Percentiles rank a stretch among this genome's conserved stretches.
These are phyloP conservation scores for Bufo gargarizans DNA, from an alignment of 2,113 vertebrate species.

Conservation along the genomic window DNA sequence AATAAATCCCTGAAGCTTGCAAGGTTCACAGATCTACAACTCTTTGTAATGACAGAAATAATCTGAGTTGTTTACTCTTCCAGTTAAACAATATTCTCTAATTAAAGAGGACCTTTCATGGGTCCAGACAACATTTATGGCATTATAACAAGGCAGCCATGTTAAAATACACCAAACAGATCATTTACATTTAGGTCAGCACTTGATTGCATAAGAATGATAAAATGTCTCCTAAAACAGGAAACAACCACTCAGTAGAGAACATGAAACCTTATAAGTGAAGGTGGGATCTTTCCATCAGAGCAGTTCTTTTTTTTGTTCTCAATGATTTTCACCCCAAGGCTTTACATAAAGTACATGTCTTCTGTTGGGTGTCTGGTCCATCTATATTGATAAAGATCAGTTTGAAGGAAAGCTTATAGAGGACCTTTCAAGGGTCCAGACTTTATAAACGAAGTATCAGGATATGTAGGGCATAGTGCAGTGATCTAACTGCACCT, in stretches of 20 bases:
- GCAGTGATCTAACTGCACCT: no score
- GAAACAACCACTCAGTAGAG: background rate
- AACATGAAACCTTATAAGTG: background rate
- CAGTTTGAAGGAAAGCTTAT: slow-evolving; percentile 62
- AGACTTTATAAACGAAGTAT: no score
- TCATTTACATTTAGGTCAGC: no score
- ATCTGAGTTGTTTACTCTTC: slow-evolving; percentile 64
- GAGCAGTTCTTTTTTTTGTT: slow-evolving; percentile 21
- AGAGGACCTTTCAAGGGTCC: no score
- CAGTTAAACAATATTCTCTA: slow-evolving; percentile 61
- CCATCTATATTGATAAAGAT: slow-evolving; percentile 61
- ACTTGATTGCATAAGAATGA: no score
- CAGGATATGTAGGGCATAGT: no score
- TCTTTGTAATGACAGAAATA: slow-evolving; percentile 57
- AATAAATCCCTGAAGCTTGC: background rate
- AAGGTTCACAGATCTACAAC: slow-evolving; percentile 60
- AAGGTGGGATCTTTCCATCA: background rate
- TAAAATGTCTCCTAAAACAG: background rate
- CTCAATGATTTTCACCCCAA: slow-evolving; percentile 62
- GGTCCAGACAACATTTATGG: background rate
- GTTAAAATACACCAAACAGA: no score
- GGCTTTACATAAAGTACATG: slow-evolving; percentile 60
- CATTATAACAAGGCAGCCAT: background rate
- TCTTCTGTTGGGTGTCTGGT: slow-evolving; percentile 51
- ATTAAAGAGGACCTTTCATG: background rate